These are phyloP conservation scores for Ochropleura plecta DNA, from an alignment of 2,888 invertebrate species.

Conservation along the genomic window DNA sequence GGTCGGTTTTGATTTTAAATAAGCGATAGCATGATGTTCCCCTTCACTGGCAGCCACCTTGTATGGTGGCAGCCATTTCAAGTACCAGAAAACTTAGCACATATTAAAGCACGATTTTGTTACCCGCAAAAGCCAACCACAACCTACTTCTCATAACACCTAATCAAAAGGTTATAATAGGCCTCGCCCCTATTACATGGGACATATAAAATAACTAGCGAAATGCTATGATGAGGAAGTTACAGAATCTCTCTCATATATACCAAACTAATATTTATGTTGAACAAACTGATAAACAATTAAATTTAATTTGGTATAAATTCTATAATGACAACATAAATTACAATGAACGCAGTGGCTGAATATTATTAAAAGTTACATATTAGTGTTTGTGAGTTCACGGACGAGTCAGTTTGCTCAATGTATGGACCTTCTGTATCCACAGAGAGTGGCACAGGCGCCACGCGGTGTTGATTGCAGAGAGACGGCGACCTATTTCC, in stretches of 20 bases:
- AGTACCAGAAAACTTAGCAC: not conserved
- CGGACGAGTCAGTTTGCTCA: not conserved
- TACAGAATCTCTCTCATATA: not conserved
- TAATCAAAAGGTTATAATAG: too few species aligned
- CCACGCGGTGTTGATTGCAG: not conserved
- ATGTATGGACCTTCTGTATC: constrained; percentile 13
- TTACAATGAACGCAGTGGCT: not conserved
- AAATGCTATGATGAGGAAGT: not conserved
- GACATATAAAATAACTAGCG: too few species aligned
- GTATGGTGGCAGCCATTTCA: too few species aligned
- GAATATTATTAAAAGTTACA: not conserved
- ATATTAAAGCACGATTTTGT: not conserved
- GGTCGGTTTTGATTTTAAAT: too few species aligned
- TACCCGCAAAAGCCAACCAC: not conserved
- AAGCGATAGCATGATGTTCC: too few species aligned
- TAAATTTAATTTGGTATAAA: not conserved
- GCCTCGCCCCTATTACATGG: too few species aligned
- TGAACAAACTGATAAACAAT: not conserved
- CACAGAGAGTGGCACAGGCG: not conserved
- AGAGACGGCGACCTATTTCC: constrained; percentile 44
- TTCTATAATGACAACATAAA: not conserved
- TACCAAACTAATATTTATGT: not conserved
- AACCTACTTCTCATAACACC: not conserved
- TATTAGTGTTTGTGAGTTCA: not conserved
- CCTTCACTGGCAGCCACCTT: too few species aligned